Evolutionary conservation across 2,113 vertebrate genomes (phyloP).

Genomic region (Oplegnathus fasciatus): DNA sequence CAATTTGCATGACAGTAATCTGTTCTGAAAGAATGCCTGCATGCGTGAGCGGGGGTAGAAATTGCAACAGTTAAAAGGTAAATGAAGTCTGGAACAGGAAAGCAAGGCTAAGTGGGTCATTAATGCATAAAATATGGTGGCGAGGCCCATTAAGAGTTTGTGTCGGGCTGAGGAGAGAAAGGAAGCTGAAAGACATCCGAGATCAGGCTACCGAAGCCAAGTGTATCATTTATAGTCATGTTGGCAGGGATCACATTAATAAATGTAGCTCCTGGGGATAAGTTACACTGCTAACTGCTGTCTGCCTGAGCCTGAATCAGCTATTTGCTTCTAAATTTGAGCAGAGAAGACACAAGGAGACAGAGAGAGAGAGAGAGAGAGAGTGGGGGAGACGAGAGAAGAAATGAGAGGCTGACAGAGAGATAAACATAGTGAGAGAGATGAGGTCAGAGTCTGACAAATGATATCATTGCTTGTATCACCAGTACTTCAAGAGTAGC

Average conservation of each 20-base stretch:
- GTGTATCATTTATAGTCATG: slow-evolving; percentile 67
- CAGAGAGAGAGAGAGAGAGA: neutral
- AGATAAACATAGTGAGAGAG: no score
- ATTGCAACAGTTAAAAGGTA: slow-evolving; percentile 54
- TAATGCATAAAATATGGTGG: slow-evolving; percentile 71
- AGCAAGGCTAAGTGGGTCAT: slow-evolving; percentile 70
- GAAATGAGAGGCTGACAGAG: no score
- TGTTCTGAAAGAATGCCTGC: slow-evolving; percentile 38
- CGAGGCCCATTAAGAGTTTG: slow-evolving; percentile 55
- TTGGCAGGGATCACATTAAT: slow-evolving; percentile 59
- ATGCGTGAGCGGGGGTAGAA: slow-evolving; percentile 27
- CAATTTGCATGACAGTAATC: slow-evolving; percentile 58
- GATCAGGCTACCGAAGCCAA: slow-evolving; percentile 44
- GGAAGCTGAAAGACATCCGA: slow-evolving; percentile 53
- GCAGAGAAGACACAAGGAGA: slow-evolving; percentile 2
- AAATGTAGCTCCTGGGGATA: slow-evolving; percentile 56
- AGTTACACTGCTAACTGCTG: slow-evolving; percentile 48
- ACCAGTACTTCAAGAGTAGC: neutral
- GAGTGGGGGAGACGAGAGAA: neutral
- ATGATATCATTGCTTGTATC: slow-evolving; percentile 11
- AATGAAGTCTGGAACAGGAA: slow-evolving; percentile 63
- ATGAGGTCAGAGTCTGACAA: slow-evolving; percentile 3
- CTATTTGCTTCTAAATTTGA: slow-evolving; percentile 31
- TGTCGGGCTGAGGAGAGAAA: slow-evolving; percentile 33
- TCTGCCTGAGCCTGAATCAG: slow-evolving; percentile 42